Evolutionary conservation across 2,888 invertebrate genomes (phyloP).

Genomic region (Villa cingulata): DNA sequence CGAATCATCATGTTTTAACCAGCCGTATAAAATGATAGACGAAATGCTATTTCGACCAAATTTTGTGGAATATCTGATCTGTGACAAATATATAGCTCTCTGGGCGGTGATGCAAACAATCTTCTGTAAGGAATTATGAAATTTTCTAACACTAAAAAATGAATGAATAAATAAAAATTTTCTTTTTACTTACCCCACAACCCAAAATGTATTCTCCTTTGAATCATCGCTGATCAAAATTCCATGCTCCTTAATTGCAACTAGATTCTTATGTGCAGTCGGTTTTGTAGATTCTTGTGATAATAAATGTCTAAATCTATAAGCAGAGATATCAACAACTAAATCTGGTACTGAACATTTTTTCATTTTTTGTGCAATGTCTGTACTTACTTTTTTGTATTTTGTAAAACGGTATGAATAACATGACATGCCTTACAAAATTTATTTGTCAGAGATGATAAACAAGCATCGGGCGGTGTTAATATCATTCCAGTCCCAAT

Average conservation of each 20-base stretch:
- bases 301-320: constrained; percentile 22
- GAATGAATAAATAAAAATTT: neutral
- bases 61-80: constrained; percentile 77
- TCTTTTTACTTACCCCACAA: constrained; percentile 52
- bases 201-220: constrained; percentile 50
- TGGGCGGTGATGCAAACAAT: constrained; percentile 59
- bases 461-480: constrained; percentile 40
- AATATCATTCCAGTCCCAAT: constrained; percentile 55
- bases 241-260: constrained; percentile 74
- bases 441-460: constrained; percentile 48
- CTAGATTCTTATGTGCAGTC: constrained; percentile 39
- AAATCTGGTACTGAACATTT: no score
- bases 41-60: constrained; percentile 76
- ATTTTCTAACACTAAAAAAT: no score
- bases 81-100: constrained; percentile 78
- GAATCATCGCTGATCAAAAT: constrained; percentile 42
- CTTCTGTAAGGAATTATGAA: constrained; percentile 45
- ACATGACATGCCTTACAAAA: constrained; percentile 57
- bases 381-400: constrained; percentile 42
- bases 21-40: constrained; percentile 40
- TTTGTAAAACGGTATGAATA: constrained; percentile 60
- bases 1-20: constrained; percentile 1
- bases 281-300: constrained; percentile 36
- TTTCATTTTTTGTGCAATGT: no score
- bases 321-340: no score